phyloP scores from a whole-genome alignment of 2,888 invertebrate species.

The Pherbina coryleti region DNA sequence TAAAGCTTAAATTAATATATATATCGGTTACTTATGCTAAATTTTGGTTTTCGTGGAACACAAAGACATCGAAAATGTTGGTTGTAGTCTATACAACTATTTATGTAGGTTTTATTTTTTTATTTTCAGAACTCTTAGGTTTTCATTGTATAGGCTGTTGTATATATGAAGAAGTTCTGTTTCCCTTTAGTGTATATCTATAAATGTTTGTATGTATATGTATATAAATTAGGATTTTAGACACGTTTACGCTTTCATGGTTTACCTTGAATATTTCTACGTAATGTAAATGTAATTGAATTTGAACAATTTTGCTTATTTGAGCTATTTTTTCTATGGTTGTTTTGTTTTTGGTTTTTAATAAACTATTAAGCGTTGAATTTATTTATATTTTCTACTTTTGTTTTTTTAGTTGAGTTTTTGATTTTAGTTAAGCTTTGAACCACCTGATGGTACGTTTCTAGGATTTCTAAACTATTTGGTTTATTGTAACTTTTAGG shows the following conservation, averaged over 20 bases:
- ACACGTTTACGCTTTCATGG: slow-evolving; percentile 49
- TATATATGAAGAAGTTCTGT: not conserved
- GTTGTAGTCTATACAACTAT: not conserved
- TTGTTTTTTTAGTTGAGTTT: not conserved
- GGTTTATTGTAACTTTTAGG: slow-evolving; percentile 29
- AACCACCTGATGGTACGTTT: not conserved
- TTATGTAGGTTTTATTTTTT: not conserved
- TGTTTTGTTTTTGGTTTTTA: not conserved
- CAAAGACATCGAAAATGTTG: not conserved
- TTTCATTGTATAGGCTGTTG: too few species aligned
- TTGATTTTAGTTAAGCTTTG: not conserved
- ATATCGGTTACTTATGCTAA: too few species aligned
- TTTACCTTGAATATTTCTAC: slow-evolving; percentile 25
- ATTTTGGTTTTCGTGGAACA: not conserved
- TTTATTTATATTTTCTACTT: not conserved
- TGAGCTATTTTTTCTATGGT: not conserved
- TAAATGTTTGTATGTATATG: slow-evolving; percentile 20
- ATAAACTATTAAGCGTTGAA: not conserved
- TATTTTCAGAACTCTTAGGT: not conserved
- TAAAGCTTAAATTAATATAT: too few species aligned
- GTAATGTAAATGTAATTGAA: slow-evolving; percentile 41
- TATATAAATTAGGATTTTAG: slow-evolving; percentile 44
- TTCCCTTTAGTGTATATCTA: not conserved
- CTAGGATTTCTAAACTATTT: not conserved
- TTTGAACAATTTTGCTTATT: slow-evolving; percentile 20